Evolutionary conservation across 1,140 invertebrate genomes (phyloP).

Genomic region (Dendrolimus punctatus): DNA sequence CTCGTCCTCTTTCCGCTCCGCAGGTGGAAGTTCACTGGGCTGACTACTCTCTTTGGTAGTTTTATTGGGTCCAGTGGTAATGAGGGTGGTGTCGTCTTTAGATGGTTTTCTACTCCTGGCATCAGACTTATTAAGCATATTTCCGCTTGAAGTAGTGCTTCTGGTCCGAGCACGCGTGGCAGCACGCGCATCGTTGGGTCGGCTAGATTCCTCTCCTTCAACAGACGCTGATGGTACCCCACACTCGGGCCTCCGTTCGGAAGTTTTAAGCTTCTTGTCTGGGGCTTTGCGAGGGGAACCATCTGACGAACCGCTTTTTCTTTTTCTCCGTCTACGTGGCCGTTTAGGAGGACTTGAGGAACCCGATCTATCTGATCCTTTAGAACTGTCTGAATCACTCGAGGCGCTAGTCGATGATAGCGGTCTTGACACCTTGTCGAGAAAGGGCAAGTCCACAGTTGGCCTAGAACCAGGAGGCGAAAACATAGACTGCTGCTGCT

Average conservation of each 20-base stretch:
- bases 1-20: constrained; percentile 82
- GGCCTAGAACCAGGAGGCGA: constrained; percentile 61
- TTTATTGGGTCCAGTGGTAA: constrained; percentile 46
- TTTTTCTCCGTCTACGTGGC: constrained; percentile 51
- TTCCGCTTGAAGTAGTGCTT: constrained; percentile 77
- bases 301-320: constrained; percentile 54
- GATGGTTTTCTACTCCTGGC: constrained; percentile 75
- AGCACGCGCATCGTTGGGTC: constrained; percentile 69
- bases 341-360: constrained; percentile 54
- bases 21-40: constrained; percentile 74
- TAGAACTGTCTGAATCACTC: constrained; percentile 66
- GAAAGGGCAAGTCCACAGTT: constrained; percentile 74
- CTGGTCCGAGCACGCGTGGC: constrained; percentile 75
- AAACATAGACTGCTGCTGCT: constrained; percentile 58
- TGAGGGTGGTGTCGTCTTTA: constrained; percentile 49
- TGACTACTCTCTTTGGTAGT: constrained; percentile 72
- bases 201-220: constrained; percentile 82
- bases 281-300: constrained; percentile 76
- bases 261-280: constrained; percentile 90
- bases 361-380: constrained; percentile 51
- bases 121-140: constrained; percentile 74
- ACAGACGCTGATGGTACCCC: constrained; percentile 80
- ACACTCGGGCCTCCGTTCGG: constrained; percentile 83
- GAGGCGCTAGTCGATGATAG: constrained; percentile 69
- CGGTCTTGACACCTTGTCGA: constrained; percentile 74